phyloP scores from a whole-genome alignment of 2,113 vertebrate genomes.

The Cavia porcellus region DNA sequence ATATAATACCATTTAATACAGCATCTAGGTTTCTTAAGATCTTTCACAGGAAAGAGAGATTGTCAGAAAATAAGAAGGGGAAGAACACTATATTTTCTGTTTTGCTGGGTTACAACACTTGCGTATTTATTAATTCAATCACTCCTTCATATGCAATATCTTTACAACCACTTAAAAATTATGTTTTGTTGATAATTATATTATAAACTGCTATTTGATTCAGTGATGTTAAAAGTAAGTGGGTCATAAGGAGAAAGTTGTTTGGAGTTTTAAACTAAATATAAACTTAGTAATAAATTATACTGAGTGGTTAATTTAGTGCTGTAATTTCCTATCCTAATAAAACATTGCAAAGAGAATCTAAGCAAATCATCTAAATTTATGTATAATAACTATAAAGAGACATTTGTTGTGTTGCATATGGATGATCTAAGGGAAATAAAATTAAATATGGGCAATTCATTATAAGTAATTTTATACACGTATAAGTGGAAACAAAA shows the following conservation, averaged over 20 bases:
- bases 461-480: not conserved
- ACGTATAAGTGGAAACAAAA: slow-evolving; percentile 27
- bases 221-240: not conserved
- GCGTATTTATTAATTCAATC: not conserved
- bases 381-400: not conserved
- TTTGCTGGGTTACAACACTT: not conserved
- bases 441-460: not conserved
- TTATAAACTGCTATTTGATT: not conserved
- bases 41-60: not conserved
- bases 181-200: not conserved
- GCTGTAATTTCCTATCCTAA: not conserved
- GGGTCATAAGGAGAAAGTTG: not conserved
- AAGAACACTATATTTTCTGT: not conserved
- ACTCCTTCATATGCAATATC: slow-evolving; percentile 12
- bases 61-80: not conserved
- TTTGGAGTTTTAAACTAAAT: slow-evolving; percentile 46
- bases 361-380: not conserved
- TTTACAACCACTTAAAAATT: not conserved
- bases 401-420: not conserved
- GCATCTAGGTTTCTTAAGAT: slow-evolving; percentile 43
- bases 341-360: slow-evolving; percentile 25
- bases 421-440: not conserved
- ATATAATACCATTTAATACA: slow-evolving; percentile 36
- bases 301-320: slow-evolving; percentile 5
- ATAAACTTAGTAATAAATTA: slow-evolving; percentile 6